Evolutionary conservation across 1,140 invertebrate species (phyloP), one percentile per base, ranked within the genome.

Genomic region (Bombus fervidus): DNA sequence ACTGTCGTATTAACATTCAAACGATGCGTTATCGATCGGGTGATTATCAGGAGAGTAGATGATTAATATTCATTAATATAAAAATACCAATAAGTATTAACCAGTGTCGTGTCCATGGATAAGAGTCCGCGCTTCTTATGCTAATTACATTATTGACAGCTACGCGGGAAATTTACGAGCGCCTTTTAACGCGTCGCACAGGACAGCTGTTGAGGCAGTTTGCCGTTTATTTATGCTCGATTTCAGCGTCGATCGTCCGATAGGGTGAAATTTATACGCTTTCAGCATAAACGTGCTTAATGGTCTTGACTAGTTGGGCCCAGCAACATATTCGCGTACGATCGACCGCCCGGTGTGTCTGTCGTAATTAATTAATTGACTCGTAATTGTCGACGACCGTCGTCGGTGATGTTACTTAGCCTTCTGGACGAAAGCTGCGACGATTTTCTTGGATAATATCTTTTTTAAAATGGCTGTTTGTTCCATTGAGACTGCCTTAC

Each of bases 101-200:
- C 79, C 62, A 34, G 76, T 22, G 57, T 71, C 34, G 72, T 73
- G 80, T 39, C 43, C 62, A 41, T 47, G 81, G 74, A 88, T 83
- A 81, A 86, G 83, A 89, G 43, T 79, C 66, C 37, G 34, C 59
- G 59, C 72, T 83, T 41, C 76, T 78, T 85, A 75, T 75, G 74
- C 77, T 89, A 85, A 89, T 89, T 72, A 68, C 37, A 22, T 87
- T 83, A 88, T 88, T 89, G 87, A 89, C 86, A 74, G 72, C 28
- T 81, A 47, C 59, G 22, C 69, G 43, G 71, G 31, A 64, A 64
- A 83, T 64, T 74, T 53, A 68, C 73, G 64, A 53, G 43, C 77
- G 57, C 41, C 86, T 78, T 71, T 84, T 84, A 78, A 71, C 37
- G 73, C 81, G 47, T 81, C 72, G 57, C 39, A 15, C 22, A 22